These are phyloP conservation scores for Hemiprocne comata DNA, from an alignment of 2,113 vertebrate genomes.

Conservation along the genomic window DNA sequence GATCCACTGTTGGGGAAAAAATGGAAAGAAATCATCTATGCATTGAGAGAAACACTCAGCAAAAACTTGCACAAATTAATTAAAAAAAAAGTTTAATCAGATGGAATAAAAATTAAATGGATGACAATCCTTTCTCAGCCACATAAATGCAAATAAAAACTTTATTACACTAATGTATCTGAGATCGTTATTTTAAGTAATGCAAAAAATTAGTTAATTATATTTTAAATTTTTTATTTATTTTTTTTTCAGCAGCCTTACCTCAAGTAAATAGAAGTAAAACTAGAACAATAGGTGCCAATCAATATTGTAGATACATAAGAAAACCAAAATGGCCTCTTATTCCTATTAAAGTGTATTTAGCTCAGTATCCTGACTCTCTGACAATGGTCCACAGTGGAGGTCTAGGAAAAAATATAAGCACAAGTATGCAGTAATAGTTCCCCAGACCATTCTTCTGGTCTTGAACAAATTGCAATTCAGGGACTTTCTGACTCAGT, in stretches of 20 bases:
- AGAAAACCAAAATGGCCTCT: not conserved
- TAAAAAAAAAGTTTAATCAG: not conserved
- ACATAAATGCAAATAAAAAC: not conserved
- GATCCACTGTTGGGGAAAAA: not conserved
- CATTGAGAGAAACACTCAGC: not conserved
- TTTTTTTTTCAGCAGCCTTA: not conserved
- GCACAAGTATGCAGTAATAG: not conserved
- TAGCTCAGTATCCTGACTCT: not conserved
- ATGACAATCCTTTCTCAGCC: not conserved
- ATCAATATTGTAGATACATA: not conserved
- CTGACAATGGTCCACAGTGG: not conserved
- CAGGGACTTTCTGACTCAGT: not conserved
- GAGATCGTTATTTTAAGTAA: not conserved
- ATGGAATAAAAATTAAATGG: not conserved
- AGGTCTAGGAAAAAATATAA: conserved; percentile 4
- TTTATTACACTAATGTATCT: not conserved
- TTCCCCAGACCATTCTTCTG: not conserved
- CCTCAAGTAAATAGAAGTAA: not conserved
- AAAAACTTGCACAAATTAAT: not conserved
- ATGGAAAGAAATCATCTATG: not conserved
- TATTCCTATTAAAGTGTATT: not conserved
- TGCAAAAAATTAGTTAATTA: not conserved
- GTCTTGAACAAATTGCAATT: not conserved
- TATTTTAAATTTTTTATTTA: not conserved
- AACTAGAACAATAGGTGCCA: not conserved